Percentiles rank a stretch among this genome's conserved stretches.
Evolutionary conservation across 2,797 vertebrate species (phyloP).

Genomic region (Microctenopoma steveboyesi): DNA sequence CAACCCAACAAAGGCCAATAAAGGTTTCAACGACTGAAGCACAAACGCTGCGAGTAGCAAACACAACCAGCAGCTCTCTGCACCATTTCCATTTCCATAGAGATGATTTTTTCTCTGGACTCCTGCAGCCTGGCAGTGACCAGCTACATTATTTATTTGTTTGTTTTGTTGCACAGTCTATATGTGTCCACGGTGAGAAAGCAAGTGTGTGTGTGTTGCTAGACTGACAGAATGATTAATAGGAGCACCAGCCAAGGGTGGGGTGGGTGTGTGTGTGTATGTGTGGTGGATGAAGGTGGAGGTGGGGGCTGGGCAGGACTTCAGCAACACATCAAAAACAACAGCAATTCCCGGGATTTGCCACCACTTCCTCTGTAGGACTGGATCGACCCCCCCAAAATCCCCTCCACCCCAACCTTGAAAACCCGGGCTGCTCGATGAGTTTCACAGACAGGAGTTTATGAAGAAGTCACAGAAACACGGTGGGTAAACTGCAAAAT

Average conservation of each 20-base stretch:
- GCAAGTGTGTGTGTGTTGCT: slow-evolving; percentile 53
- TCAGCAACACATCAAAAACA: slow-evolving; percentile 73
- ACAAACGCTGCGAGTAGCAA: slow-evolving; percentile 65
- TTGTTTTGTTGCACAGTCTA: slow-evolving; percentile 54
- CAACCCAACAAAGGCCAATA: slow-evolving; percentile 73
- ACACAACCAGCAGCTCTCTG: slow-evolving; percentile 59
- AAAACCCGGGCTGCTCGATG: not conserved
- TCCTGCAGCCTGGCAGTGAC: slow-evolving; percentile 51
- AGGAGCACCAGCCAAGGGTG: slow-evolving; percentile 56
- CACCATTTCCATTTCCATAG: slow-evolving; percentile 53
- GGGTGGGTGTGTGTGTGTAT: slow-evolving; percentile 16
- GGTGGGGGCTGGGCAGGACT: slow-evolving; percentile 53
- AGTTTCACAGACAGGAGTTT: slow-evolving; percentile 32
- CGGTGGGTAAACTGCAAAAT: slow-evolving; percentile 24
- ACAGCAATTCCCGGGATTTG: slow-evolving; percentile 62
- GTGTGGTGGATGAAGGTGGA: slow-evolving; percentile 35
- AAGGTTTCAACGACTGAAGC: slow-evolving; percentile 65
- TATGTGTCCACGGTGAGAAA: slow-evolving; percentile 48
- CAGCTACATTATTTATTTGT: slow-evolving; percentile 70
- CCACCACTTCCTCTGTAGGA: slow-evolving; percentile 58
- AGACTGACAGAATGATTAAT: slow-evolving; percentile 81
- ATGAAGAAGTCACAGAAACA: slow-evolving; percentile 38
- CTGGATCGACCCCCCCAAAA: slow-evolving; percentile 15
- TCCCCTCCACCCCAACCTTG: slow-evolving; percentile 15
- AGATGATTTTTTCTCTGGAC: slow-evolving; percentile 60